Conservation (phyloP, 2,888 invertebrate genomes). For the Crepidodera aurea region DNA sequence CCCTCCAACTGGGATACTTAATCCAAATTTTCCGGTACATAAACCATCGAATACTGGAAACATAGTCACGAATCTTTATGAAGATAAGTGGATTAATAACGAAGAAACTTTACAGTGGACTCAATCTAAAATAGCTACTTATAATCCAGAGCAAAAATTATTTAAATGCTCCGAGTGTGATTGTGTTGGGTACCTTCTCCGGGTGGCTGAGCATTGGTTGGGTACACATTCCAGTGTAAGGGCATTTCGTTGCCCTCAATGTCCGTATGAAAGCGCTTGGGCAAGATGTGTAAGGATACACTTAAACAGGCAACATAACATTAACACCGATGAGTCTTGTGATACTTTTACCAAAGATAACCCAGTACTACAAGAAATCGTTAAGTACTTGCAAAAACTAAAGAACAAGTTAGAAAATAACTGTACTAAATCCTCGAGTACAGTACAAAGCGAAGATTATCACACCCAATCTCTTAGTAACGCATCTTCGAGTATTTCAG, state of each 20-base stretch:
- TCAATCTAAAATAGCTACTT: conserved; percentile 81
- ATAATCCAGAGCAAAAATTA: conserved; percentile 78
- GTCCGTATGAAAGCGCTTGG: conserved; percentile 80
- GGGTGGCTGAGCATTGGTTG: conserved; percentile 80
- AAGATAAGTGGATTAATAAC: conserved; percentile 72
- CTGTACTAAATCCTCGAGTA: conserved; percentile 54
- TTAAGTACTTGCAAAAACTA: conserved; percentile 73
- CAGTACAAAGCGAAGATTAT: conserved; percentile 42
- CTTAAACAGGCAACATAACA: conserved; percentile 76
- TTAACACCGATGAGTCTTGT: conserved; percentile 66
- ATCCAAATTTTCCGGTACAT: conserved; percentile 67
- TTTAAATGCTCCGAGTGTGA: conserved; percentile 81
- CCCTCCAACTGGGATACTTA: conserved; percentile 71
- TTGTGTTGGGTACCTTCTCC: conserved; percentile 76
- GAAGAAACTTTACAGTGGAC: conserved; percentile 78
- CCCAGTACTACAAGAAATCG: conserved; percentile 77
- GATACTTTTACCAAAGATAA: conserved; percentile 74
- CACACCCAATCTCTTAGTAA: conserved; percentile 39
- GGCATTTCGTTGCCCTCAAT: conserved; percentile 72
- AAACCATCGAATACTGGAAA: conserved; percentile 54
- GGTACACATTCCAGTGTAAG: conserved; percentile 75
- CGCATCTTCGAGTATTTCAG: conserved; percentile 34
- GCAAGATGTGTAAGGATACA: conserved; percentile 78
- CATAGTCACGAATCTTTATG: conserved; percentile 42
- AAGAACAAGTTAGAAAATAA: conserved; percentile 68